Conservation (phyloP, 2,888 invertebrate genomes). For the Stegophylla sp. region DNA sequence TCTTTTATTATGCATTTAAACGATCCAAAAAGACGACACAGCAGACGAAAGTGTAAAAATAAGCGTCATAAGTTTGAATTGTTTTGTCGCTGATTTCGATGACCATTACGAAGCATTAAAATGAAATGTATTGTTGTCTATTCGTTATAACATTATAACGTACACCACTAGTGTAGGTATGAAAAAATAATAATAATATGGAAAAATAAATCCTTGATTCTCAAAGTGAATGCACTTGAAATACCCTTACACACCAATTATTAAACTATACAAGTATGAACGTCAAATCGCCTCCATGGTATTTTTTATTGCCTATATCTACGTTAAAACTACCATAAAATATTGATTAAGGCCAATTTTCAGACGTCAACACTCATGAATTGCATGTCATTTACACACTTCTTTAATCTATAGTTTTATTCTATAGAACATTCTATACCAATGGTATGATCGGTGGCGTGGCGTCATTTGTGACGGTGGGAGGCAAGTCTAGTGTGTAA, state of each 20-base stretch:
- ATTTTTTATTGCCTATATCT: slow-evolving; percentile 4
- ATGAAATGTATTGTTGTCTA: background rate
- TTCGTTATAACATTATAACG: background rate
- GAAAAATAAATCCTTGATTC: slow-evolving; percentile 32
- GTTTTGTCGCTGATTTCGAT: background rate
- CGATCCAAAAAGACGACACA: background rate
- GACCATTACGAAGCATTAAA: background rate
- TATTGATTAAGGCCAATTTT: background rate
- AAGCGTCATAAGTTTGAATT: background rate
- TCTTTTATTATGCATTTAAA: background rate
- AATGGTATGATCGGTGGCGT: too few relatives aligned
- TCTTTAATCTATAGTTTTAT: too few relatives aligned
- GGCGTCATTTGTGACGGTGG: too few relatives aligned
- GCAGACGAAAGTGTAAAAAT: background rate
- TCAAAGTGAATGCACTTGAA: slow-evolving; percentile 27
- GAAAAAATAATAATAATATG: background rate
- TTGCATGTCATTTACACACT: background rate
- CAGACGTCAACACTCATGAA: slow-evolving; percentile 17
- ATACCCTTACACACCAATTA: slow-evolving; percentile 5
- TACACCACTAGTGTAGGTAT: background rate
- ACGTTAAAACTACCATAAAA: background rate
- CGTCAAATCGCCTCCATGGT: background rate
- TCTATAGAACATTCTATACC: too few relatives aligned
- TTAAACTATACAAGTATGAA: background rate
- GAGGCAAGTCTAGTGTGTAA: too few relatives aligned